Percentiles rank a stretch among this genome's conserved stretches.
These are phyloP conservation scores for Oscheius onirici DNA, from an alignment of 2,888 invertebrate species.

Conservation along the genomic window DNA sequence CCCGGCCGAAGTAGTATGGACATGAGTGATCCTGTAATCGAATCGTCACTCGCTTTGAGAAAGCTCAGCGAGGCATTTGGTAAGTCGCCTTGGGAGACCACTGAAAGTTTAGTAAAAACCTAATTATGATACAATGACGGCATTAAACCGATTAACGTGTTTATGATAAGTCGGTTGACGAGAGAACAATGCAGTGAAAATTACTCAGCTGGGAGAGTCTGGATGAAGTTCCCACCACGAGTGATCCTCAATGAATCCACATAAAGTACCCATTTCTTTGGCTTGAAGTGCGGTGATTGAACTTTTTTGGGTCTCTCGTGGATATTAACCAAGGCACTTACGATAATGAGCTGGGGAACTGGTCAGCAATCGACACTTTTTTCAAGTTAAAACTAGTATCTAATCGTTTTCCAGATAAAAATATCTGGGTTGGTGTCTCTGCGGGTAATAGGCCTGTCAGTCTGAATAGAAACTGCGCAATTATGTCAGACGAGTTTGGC, in stretches of 20 bases:
- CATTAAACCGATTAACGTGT: too few relatives aligned
- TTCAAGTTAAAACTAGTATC: too few relatives aligned
- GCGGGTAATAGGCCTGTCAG: not conserved
- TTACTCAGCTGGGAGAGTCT: too few relatives aligned
- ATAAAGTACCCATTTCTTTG: not conserved
- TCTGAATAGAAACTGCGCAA: not conserved
- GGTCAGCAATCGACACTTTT: too few relatives aligned
- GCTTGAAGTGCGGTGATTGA: slow-evolving; percentile 15
- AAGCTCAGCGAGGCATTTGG: slow-evolving; percentile 68
- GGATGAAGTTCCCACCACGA: too few relatives aligned
- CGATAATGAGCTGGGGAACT: slow-evolving; percentile 7
- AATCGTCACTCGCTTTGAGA: slow-evolving; percentile 62
- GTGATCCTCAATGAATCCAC: not conserved
- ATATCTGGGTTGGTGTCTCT: too few relatives aligned
- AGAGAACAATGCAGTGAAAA: too few relatives aligned
- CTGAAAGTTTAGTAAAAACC: not conserved
- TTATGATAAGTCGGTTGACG: too few relatives aligned
- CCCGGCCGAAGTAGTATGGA: slow-evolving; percentile 46
- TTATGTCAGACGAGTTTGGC: not conserved
- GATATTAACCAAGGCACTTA: slow-evolving; percentile 20
- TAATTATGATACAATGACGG: not conserved
- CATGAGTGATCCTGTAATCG: slow-evolving; percentile 60
- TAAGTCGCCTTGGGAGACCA: slow-evolving; percentile 36
- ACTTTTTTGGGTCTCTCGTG: slow-evolving; percentile 17
- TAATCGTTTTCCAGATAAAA: too few relatives aligned